Evolutionary conservation across 35 echinoderm and acorn worm genomes (phyloP), one percentile per base, ranked within the genome.

Genomic region (Ophiothrix spiculata): DNA sequence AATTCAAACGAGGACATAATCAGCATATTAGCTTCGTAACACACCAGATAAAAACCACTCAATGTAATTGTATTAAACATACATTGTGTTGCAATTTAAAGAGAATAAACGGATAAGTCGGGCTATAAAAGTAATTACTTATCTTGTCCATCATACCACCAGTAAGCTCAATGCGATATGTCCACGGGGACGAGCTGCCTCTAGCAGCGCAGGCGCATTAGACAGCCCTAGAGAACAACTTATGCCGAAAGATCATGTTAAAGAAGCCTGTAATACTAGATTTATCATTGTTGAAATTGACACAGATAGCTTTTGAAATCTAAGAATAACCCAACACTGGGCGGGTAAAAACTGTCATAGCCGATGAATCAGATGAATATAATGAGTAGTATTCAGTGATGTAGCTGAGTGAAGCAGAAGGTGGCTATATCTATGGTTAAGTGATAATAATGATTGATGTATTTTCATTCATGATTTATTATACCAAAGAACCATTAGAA

Each of bases 71-170:
- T 60, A 84, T 84, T 84, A 84, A 64, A 33, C 49, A 84, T 56
- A 84, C 81, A 33, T 45, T n/a, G 69, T 84, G 81, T 60, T 32
- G 49, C 81, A 84, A 69, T 84, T 84, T 84, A 37, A 84, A 60
- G 31, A 84, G 81, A 84, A 64, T 84, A 84, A 84, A 84, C 54
- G 19, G 81, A 33, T 84, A 84, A 84, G 81, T 84, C 54, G 69
- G 69, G 69, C 81, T 56, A 84, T 84, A 64, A 84, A 84, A 84
- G 46, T 84, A 84, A 84, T 84, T 84, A 84, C 81, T 84, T 84
- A 64, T 69, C 54, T 63, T 84, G 42, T 56, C 32, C 34, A 64
- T 45, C 46, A 69, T 64, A 33, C 81, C 54, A 84, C 81, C 80
- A 64, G 81, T 84, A 60, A 19, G 42, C 54, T 23, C 69, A 12